Base-by-base conservation (phyloP, 2,113 vertebrate species). In the Xiphophorus couchianus region DNA sequence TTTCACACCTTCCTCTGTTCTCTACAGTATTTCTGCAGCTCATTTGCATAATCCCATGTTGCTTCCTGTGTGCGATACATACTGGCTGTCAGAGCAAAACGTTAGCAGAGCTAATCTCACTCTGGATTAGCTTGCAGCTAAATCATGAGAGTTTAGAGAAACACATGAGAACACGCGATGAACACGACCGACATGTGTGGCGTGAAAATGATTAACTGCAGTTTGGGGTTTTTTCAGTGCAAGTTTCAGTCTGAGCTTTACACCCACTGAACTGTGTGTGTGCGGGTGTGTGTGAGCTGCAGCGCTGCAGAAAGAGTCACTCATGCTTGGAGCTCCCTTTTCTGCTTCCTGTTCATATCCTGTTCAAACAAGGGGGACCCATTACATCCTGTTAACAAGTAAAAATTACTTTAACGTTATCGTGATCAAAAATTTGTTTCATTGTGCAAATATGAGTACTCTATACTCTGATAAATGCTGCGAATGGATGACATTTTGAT, bases 31-130 rank as follows among this genome's bases (percentile, higher is more conserved):
- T 69, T 77, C 81, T 35, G 79, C 72, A 60, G 28, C 73, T 91
- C 62, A 89, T 91, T 93, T 90, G 73, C 77, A 91, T 92, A 74
- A 81, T 81, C 65, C 80, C 69, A 66, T 84, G 89, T 66, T 87
- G 76, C 80, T 92, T 94, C 85, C 88, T 91, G 12, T 48, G 54
- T 61, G 51, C 54, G 77, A 58, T 58, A n/a, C 17, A 58, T n/a
- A 58, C 17, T 58, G 51, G 51, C 28, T 12, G 30, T 64, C 14
- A 68, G 19, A 58, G 44, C 39, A 54, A n/a, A 58, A 11, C 2
- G 10, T 31, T 44, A 44, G 60, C 19, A 60, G 54, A 71, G 29
- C 35, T 28, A 28, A 28, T 28, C 28, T 68, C 0, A 51, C 11
- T 30, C 28, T 25, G 42, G 9, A 29, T 17, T 28, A 42, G 54